A percentile compares a stretch with the other conserved stretches of the same genome.
Conservation (phyloP, 2,888 invertebrate genomes). For the Leptopilina myrica region DNA sequence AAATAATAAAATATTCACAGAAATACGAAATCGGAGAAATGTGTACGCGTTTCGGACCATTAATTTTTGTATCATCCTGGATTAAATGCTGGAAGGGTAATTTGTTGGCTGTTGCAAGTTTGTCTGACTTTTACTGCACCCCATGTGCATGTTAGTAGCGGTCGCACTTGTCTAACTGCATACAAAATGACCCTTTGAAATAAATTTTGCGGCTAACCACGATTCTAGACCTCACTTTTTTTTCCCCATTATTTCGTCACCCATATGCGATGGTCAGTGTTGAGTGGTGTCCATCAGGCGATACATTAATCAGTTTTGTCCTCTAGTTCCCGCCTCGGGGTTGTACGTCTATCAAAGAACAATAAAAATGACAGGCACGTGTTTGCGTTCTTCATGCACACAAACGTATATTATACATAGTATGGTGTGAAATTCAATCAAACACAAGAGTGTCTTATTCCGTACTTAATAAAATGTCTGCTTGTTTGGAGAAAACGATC, state of each 20-base stretch:
- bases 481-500: no score
- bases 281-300: slow-evolving; percentile 59
- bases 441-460: no score
- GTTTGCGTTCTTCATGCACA: background rate
- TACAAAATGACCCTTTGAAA: slow-evolving; percentile 57
- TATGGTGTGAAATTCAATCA: slow-evolving; percentile 15
- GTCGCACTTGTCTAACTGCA: slow-evolving; percentile 19
- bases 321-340: background rate
- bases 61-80: no score
- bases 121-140: background rate
- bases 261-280: slow-evolving; percentile 53
- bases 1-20: no score
- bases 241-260: slow-evolving; percentile 53
- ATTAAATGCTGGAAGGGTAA: background rate
- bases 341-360: slow-evolving; percentile 36
- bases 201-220: slow-evolving; percentile 61
- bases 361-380: slow-evolving; percentile 38
- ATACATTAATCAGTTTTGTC: slow-evolving; percentile 61
- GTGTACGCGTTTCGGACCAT: no score
- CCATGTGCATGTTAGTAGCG: slow-evolving; percentile 1
- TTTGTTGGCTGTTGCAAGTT: slow-evolving; percentile 15
- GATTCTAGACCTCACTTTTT: slow-evolving; percentile 48
- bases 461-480: no score
- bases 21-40: no score
- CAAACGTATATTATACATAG: background rate